Percentiles rank a stretch among this genome's conserved stretches.
phyloP scores from a whole-genome alignment of 2,888 invertebrate species.

The Lasioglossum vierecki region DNA sequence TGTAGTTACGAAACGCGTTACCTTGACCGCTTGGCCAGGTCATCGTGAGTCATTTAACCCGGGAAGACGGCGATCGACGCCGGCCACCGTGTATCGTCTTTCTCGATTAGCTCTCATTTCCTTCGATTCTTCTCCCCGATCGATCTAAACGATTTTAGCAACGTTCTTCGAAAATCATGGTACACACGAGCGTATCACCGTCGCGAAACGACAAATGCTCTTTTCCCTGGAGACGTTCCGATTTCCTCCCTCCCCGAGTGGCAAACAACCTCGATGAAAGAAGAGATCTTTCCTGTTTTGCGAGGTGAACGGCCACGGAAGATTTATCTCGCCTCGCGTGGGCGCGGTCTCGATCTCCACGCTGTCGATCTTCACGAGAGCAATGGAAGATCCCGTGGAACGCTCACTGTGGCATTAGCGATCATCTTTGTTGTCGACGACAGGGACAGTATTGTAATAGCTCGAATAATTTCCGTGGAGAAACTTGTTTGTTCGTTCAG shows the following conservation, averaged over 20 bases:
- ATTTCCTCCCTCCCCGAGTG: background rate
- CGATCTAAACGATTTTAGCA: background rate
- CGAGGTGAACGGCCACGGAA: background rate
- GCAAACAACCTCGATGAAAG: background rate
- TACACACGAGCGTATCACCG: too few relatives aligned
- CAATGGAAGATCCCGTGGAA: background rate
- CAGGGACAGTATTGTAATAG: background rate
- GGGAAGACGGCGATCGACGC: conserved; percentile 19
- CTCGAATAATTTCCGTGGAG: background rate
- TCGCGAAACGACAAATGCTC: too few relatives aligned
- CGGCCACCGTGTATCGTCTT: background rate
- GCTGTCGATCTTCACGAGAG: too few relatives aligned
- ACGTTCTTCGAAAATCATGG: background rate
- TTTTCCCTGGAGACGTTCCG: too few relatives aligned
- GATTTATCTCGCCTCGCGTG: background rate
- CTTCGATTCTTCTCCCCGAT: background rate
- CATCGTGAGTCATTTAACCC: conserved; percentile 67
- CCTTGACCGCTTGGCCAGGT: conserved; percentile 82
- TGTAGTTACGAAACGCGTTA: conserved; percentile 79
- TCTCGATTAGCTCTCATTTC: background rate
- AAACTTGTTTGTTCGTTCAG: background rate
- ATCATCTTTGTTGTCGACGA: background rate
- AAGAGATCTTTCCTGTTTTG: background rate
- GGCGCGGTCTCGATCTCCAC: background rate
- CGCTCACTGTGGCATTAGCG: background rate